A percentile compares a stretch with the other conserved stretches of the same genome.
These are phyloP conservation scores for Cactoblastis cactorum DNA, from an alignment of 2,888 invertebrate genomes.

Conservation along the genomic window DNA sequence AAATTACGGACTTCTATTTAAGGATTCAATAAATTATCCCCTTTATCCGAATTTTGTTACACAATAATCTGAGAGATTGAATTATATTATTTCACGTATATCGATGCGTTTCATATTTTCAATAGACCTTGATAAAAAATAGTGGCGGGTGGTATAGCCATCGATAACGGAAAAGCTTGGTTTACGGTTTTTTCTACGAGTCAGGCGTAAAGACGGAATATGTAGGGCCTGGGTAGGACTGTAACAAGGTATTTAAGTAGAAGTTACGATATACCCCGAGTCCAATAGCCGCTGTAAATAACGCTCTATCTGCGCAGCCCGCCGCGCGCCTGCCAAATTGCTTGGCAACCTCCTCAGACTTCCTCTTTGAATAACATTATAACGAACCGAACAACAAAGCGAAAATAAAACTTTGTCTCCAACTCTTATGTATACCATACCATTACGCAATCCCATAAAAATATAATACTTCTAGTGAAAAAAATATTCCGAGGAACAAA, in stretches of 20 bases:
- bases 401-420: conserved; percentile 49
- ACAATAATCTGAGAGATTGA: background rate
- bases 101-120: conserved; percentile 16
- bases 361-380: conserved; percentile 73
- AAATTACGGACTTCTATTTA: conserved; percentile 62
- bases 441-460: conserved; percentile 20
- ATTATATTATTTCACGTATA: conserved; percentile 7
- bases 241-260: conserved; percentile 68
- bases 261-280: conserved; percentile 61
- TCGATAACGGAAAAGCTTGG: conserved; percentile 28
- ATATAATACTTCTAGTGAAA: background rate
- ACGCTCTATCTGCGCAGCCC: conserved; percentile 61
- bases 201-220: conserved; percentile 35
- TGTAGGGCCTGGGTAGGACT: conserved; percentile 36
- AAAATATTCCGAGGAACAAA: background rate
- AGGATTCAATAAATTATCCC: conserved; percentile 50
- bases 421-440: conserved; percentile 24
- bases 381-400: conserved; percentile 61
- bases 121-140: conserved; percentile 22
- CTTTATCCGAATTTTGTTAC: conserved; percentile 39
- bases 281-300: conserved; percentile 68
- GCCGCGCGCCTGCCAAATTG: conserved; percentile 67
- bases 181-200: conserved; percentile 36
- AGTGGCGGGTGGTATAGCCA: conserved; percentile 17
- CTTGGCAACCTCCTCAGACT: conserved; percentile 72